These are phyloP conservation scores for Augochlora pura DNA, from an alignment of 1,140 invertebrate species.

Conservation along the genomic window DNA sequence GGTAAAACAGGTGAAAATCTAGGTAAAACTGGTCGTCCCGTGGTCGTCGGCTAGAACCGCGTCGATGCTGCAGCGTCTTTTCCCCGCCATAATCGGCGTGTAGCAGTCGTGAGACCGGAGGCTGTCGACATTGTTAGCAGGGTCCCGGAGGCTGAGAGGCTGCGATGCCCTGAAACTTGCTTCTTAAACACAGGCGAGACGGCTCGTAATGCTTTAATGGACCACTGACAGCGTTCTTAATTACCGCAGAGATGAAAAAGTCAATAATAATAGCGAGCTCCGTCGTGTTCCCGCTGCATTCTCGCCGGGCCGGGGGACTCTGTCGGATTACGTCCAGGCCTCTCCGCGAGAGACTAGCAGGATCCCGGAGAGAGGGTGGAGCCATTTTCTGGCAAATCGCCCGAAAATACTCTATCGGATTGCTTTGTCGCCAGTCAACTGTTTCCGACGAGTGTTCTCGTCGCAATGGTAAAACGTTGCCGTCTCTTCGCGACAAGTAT, in stretches of 20 bases:
- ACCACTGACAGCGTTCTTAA: slow-evolving; percentile 45
- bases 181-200: slow-evolving; percentile 24
- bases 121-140: slow-evolving; percentile 32
- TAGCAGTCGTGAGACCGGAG: not conserved
- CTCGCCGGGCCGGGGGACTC: not conserved
- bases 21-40: too few species aligned
- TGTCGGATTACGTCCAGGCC: not conserved
- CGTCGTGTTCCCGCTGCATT: not conserved
- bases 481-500: too few species aligned
- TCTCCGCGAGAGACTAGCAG: not conserved
- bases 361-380: too few species aligned
- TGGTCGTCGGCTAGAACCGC: too few species aligned
- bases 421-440: too few species aligned
- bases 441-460: too few species aligned
- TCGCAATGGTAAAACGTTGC: too few species aligned
- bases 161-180: slow-evolving; percentile 20
- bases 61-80: too few species aligned
- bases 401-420: too few species aligned
- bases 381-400: too few species aligned
- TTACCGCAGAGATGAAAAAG: slow-evolving; percentile 34
- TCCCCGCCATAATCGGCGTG: not conserved
- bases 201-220: slow-evolving; percentile 46
- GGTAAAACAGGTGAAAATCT: too few species aligned
- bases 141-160: slow-evolving; percentile 11
- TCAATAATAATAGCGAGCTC: slow-evolving; percentile 39